Conservation (phyloP, 2,888 invertebrate genomes). For the Sepioteuthis lessoniana region DNA sequence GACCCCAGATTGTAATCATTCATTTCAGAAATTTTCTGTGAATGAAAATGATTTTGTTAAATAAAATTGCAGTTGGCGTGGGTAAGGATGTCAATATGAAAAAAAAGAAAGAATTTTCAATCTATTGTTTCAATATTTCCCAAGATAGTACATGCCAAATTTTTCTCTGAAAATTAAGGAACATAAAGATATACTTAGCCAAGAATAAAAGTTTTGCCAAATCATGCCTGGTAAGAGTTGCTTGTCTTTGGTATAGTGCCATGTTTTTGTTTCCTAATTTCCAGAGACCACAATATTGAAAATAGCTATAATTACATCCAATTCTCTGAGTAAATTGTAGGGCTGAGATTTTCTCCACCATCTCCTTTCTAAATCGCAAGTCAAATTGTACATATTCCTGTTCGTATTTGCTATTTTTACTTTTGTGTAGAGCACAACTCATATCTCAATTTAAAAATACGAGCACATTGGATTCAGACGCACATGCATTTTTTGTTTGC, state of each 20-base stretch:
- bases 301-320: not conserved
- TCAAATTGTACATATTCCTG: not conserved
- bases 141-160: not conserved
- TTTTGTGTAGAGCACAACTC: not conserved
- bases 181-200: not conserved
- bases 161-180: not conserved
- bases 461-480: not conserved
- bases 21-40: too few species aligned
- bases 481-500: not conserved
- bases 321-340: not conserved
- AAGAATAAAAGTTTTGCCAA: not conserved
- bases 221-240: not conserved
- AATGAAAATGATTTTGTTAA: too few species aligned
- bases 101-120: too few species aligned
- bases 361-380: not conserved
- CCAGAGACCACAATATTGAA: constrained; percentile 2
- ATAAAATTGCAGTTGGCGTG: too few species aligned
- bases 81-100: too few species aligned
- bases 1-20: too few species aligned
- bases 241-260: not conserved
- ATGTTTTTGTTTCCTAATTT: not conserved
- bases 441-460: not conserved
- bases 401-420: not conserved
- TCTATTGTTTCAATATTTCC: too few species aligned
- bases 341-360: not conserved